These are phyloP conservation scores for Paedocypris sp. DNA, from an alignment of 2,113 vertebrate species.

Conservation along the genomic window DNA sequence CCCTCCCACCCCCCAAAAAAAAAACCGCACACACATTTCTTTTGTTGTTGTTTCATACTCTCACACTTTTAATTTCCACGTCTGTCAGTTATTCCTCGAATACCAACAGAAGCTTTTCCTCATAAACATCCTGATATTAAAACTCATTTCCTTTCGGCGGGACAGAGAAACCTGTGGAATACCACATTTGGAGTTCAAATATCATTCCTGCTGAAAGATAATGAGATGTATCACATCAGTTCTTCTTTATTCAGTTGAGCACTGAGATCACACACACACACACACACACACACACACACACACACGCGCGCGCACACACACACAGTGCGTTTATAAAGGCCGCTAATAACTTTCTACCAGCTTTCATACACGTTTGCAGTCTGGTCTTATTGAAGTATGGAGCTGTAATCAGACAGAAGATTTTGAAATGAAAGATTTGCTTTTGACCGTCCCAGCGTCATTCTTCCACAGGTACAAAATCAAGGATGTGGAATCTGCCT, in stretches of 20 bases:
- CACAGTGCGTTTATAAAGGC: neutral
- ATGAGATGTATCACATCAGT: neutral
- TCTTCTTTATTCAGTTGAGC: conserved; percentile 3
- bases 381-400: neutral
- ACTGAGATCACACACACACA: conserved; percentile 1
- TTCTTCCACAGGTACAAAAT: neutral
- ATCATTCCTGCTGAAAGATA: too few relatives aligned
- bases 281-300: too few relatives aligned
- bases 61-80: too few relatives aligned
- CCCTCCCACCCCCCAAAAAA: too few relatives aligned
- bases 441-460: neutral
- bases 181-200: too few relatives aligned
- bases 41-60: too few relatives aligned
- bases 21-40: too few relatives aligned
- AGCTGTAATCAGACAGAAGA: neutral
- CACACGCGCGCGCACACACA: neutral
- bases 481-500: neutral
- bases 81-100: too few relatives aligned
- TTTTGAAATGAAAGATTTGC: neutral
- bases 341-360: conserved; percentile 12
- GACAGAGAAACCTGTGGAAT: too few relatives aligned
- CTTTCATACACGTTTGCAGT: conserved; percentile 1
- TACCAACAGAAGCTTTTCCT: too few relatives aligned
- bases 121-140: too few relatives aligned
- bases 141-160: too few relatives aligned